Evolutionary conservation across 2,888 invertebrate species (phyloP).

Genomic region (Megalurothrips usitatus): DNA sequence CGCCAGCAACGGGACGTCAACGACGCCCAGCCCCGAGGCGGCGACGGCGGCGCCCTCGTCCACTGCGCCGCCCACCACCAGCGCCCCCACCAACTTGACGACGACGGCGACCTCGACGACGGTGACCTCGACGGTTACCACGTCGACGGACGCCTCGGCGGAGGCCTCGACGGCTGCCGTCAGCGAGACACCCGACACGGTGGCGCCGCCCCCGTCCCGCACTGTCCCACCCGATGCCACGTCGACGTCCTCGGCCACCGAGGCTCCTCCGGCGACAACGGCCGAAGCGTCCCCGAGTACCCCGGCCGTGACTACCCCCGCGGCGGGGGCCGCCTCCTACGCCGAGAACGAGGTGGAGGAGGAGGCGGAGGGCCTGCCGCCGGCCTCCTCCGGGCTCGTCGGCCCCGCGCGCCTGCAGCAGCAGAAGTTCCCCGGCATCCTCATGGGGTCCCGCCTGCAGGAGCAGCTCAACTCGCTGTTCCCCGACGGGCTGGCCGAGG

Average conservation of each 20-base stretch:
- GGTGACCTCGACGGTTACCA: neutral
- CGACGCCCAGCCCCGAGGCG: constrained; percentile 35
- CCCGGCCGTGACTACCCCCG: neutral
- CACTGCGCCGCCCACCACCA: constrained; percentile 28
- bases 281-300: neutral
- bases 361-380: neutral
- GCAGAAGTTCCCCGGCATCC: constrained; percentile 21
- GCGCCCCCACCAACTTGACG: constrained; percentile 39
- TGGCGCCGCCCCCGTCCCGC: neutral
- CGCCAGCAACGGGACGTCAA: constrained; percentile 32
- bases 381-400: neutral
- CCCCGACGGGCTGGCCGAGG: neutral
- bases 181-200: constrained; percentile 25
- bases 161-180: neutral
- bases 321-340: neutral
- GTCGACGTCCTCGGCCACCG: neutral
- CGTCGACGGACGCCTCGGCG: neutral
- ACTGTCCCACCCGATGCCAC: neutral
- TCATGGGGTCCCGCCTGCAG: constrained; percentile 2
- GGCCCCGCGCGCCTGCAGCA: neutral
- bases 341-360: constrained; percentile 11
- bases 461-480: constrained; percentile 22
- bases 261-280: neutral
- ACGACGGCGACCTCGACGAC: constrained; percentile 34
- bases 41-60: constrained; percentile 36